Conservation (phyloP, 2,797 vertebrate genomes). For the Pipistrellus kuhlii region DNA sequence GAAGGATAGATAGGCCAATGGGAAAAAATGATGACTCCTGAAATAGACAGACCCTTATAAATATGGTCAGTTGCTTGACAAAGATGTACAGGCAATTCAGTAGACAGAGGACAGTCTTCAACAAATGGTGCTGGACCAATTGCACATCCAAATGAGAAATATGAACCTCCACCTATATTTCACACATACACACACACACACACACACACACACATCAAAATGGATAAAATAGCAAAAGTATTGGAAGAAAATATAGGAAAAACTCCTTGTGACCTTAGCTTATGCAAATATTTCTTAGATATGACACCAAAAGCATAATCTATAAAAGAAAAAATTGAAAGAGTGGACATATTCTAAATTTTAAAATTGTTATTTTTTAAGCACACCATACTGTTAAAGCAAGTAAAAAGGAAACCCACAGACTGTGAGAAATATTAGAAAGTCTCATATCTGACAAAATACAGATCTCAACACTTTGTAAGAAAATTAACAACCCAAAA, state of each 20-base stretch:
- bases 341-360: background rate
- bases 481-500: constrained; percentile 4
- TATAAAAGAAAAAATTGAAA: constrained; percentile 17
- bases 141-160: background rate
- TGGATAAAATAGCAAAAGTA: background rate
- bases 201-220: background rate
- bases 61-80: background rate
- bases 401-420: constrained; percentile 31
- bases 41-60: background rate
- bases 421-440: constrained; percentile 39
- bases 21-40: background rate
- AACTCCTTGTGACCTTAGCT: background rate
- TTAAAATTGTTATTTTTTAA: constrained; percentile 4
- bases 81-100: constrained; percentile 6
- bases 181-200: background rate
- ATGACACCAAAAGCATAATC: background rate
- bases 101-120: constrained; percentile 21
- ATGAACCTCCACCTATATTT: background rate
- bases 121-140: background rate
- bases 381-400: background rate
- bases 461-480: background rate
- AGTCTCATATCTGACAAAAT: constrained; percentile 17
- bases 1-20: background rate
- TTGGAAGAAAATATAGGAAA: constrained; percentile 16
- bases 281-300: constrained; percentile 46